Evolutionary conservation across 2,888 invertebrate species (phyloP), one percentile per base, ranked within the genome.

Genomic region (Sepiola atlantica): DNA sequence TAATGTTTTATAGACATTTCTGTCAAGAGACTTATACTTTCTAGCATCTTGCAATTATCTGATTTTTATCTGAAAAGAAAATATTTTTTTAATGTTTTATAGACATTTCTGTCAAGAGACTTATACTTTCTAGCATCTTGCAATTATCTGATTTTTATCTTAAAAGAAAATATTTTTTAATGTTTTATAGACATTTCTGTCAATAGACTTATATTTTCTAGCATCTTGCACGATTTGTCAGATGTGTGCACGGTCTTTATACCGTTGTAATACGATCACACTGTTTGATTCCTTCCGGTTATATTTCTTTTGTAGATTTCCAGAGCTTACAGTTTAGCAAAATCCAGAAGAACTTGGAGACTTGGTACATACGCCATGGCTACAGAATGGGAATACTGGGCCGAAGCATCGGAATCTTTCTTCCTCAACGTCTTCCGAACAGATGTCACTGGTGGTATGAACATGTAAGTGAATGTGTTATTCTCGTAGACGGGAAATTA

Each of bases 371-470:
- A 93, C 35, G 93, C 93, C 57, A 93, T 93, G 93, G 93, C 93
- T 10, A 93, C 32, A n/a, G 55, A n/a, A 35, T 93, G 61, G 57
- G 93, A 93, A 61, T 93, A 93, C 6, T 93, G 93, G 93, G 93
- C 93, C 10, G 93, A 55, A 35, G 93, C 93, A 14, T 4, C 93
- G 24, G 93, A 93, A 93, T 57, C 93, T n/a, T 93, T 93, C 35
- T 93, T 93, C 35, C 24, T 93, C 12, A 55, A 93, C 32, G 35
- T 35, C 24, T 28, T 55, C 32, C 55, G 93, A 61, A 93, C 93
- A 61, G 93, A 93, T 61, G 93, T 93, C 35, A 93, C 93, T 32
- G 93, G 93, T 1, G 93, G 93, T 10, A 55, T 93, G 55, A 93
- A 93, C 12, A 93, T 93, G 93, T 93, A 57, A 93, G 92, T 92